Evolutionary conservation across 2,888 invertebrate genomes (phyloP).

Genomic region (Agrotis clavis): DNA sequence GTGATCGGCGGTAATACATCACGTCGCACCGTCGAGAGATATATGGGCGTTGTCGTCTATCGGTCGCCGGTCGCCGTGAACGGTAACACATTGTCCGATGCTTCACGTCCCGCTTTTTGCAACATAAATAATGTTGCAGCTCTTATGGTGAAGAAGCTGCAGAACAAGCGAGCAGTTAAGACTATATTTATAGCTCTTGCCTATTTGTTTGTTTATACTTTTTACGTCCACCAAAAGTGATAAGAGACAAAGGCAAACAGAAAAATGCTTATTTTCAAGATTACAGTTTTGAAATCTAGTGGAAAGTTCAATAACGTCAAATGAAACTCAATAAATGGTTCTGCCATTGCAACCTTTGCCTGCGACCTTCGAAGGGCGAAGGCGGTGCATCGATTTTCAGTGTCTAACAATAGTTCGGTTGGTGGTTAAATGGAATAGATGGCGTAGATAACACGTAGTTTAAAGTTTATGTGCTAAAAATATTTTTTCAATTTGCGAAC

Average conservation of each 20-base stretch:
- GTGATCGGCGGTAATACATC: slow-evolving; percentile 81
- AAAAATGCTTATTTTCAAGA: not conserved
- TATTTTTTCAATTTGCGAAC: slow-evolving; percentile 6
- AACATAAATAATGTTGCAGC: slow-evolving; percentile 65
- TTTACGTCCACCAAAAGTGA: not conserved
- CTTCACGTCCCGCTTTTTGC: slow-evolving; percentile 65
- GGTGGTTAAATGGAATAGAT: slow-evolving; percentile 29
- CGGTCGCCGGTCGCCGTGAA: slow-evolving; percentile 74
- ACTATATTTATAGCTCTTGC: not conserved
- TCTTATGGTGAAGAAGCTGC: slow-evolving; percentile 46
- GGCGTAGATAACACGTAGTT: slow-evolving; percentile 10
- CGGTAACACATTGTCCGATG: slow-evolving; percentile 69
- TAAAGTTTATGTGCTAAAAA: slow-evolving; percentile 3
- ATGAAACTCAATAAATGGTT: slow-evolving; percentile 30
- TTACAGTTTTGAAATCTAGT: not conserved
- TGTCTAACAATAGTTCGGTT: slow-evolving; percentile 50
- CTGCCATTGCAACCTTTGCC: slow-evolving; percentile 22
- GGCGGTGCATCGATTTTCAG: slow-evolving; percentile 50
- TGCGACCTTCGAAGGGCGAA: slow-evolving; percentile 44
- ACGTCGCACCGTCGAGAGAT: slow-evolving; percentile 80
- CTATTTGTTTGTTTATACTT: slow-evolving; percentile 6
- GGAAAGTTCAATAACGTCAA: slow-evolving; percentile 19
- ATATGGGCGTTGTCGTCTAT: slow-evolving; percentile 80
- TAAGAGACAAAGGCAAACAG: not conserved
- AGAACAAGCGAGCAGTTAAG: slow-evolving; percentile 18